These are phyloP conservation scores for Melanerpes aurifrons DNA, from an alignment of 2,113 vertebrate genomes.

Conservation along the genomic window DNA sequence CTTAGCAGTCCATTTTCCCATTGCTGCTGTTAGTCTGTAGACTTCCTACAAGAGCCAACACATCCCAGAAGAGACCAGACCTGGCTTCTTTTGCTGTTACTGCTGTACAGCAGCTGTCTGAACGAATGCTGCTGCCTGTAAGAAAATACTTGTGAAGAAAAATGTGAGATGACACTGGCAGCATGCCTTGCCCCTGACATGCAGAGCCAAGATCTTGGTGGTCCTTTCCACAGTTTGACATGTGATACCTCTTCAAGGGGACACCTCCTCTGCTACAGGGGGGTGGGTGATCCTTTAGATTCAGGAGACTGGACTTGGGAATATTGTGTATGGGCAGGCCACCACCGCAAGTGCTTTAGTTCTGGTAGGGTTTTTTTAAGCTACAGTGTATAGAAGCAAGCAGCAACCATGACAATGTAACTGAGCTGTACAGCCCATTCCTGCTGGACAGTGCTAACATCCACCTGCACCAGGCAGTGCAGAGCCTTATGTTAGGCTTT, in stretches of 20 bases:
- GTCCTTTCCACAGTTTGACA: background rate
- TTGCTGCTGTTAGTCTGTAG: background rate
- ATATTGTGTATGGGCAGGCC: rapidly evolving
- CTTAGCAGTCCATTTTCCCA: background rate
- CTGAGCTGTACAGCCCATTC: background rate
- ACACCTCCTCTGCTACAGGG: background rate
- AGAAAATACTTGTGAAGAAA: background rate
- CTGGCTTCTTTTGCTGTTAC: background rate
- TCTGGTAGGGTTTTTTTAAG: background rate
- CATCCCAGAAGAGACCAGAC: background rate
- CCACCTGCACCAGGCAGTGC: background rate
- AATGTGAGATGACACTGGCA: background rate
- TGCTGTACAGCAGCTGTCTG: background rate
- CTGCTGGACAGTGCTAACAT: background rate
- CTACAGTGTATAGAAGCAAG: background rate
- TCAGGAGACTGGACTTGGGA: background rate
- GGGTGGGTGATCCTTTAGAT: background rate
- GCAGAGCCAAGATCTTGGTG: background rate
- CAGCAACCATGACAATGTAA: rapidly evolving
- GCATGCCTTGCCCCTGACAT: background rate
- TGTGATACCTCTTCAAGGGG: background rate
- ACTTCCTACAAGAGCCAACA: background rate
- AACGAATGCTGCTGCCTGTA: background rate
- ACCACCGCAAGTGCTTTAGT: background rate
- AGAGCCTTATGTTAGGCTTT: background rate